Evolutionary conservation across 2,113 vertebrate species (phyloP).

Genomic region (Rattus rattus): DNA sequence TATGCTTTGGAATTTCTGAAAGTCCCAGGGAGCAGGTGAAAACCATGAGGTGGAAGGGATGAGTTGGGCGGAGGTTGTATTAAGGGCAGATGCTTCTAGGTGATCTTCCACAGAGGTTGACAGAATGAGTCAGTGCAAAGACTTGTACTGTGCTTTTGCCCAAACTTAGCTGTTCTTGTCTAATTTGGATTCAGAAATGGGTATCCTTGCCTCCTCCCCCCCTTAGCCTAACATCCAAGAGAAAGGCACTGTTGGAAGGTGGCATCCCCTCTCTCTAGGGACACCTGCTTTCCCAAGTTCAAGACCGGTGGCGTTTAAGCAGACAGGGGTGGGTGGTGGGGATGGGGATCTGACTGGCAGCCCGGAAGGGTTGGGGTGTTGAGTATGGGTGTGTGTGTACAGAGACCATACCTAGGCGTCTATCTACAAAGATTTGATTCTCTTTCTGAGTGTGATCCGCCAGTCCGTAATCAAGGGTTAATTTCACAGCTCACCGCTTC

Average conservation of each 20-base stretch:
- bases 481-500: conserved; percentile 99
- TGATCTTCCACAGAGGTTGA: no score
- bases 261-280: neutral
- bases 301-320: neutral
- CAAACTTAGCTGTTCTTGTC: rapidly evolving
- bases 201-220: neutral
- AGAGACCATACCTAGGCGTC: conserved; percentile 78
- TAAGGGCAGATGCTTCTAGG: neutral
- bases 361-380: conserved; percentile 48
- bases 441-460: conserved; percentile 85
- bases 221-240: neutral
- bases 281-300: neutral
- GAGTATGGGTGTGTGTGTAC: neutral
- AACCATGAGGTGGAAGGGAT: rapidly evolving
- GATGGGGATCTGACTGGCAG: neutral
- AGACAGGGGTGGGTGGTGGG: neutral
- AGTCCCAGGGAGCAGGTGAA: neutral
- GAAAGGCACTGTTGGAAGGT: neutral
- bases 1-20: neutral
- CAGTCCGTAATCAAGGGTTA: conserved; percentile 99
- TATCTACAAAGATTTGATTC: conserved; percentile 86
- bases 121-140: no score
- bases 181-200: neutral
- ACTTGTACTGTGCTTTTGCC: rapidly evolving
- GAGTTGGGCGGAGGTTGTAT: neutral